Percentiles rank a stretch among this genome's conserved stretches.
Evolutionary conservation across 2,113 vertebrate species (phyloP).

Genomic region (Rattus norvegicus): DNA sequence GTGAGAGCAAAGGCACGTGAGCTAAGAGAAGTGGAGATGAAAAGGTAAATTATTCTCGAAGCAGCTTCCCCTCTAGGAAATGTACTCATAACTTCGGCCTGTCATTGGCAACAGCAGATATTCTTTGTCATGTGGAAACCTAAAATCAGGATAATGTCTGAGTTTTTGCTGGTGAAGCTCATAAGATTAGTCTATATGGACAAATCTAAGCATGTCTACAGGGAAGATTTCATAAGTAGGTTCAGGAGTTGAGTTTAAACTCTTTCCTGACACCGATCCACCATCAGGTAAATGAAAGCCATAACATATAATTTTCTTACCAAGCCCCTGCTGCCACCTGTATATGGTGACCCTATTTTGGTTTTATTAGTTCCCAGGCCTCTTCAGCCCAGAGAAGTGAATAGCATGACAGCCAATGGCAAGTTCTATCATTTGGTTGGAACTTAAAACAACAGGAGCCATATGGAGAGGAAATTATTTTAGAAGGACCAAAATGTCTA

Average conservation of each 20-base stretch:
- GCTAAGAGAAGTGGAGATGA: neutral
- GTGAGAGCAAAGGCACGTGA: neutral
- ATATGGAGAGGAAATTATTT: slow-evolving; percentile 71
- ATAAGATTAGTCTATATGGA: too few relatives aligned
- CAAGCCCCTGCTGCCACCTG: neutral
- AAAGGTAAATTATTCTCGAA: neutral
- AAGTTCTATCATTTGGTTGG: neutral
- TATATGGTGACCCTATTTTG: too few relatives aligned
- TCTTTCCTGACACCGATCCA: neutral
- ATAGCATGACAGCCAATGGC: neutral
- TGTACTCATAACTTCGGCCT: neutral
- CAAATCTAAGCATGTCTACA: neutral
- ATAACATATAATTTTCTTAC: neutral
- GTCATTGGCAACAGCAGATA: neutral
- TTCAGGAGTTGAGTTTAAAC: fast-evolving
- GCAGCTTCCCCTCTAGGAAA: neutral
- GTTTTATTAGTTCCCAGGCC: neutral
- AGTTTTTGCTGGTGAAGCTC: neutral
- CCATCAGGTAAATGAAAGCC: neutral
- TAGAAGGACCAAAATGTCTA: slow-evolving; percentile 70
- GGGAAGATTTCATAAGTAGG: neutral
- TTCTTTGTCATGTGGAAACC: neutral
- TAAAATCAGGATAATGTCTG: too few relatives aligned
- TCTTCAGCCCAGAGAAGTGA: neutral
- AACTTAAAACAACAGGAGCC: slow-evolving; percentile 53